Evolutionary conservation across 2,888 invertebrate genomes (phyloP), one percentile per base, ranked within the genome.

Genomic region (Drosophila quinaria): DNA sequence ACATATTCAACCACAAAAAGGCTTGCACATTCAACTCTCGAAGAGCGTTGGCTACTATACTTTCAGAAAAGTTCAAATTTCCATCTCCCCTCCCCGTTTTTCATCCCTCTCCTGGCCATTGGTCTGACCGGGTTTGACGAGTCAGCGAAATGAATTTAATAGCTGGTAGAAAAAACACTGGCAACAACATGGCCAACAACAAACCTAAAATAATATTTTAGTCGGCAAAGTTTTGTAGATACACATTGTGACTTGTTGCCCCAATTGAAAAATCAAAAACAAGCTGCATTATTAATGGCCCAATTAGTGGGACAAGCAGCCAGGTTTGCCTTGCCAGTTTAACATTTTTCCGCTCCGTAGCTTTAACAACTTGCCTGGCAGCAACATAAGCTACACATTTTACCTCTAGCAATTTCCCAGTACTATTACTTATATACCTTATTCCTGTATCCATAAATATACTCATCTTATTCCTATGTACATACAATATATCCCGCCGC

Each of bases 201-300:
- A 25, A 47, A 35, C 59, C 62, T 39, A 52, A 74, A 74, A 74
- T 56, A 78, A 74, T 74, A 78, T 70, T 69, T 47, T 41, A 50
- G 65, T 74, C 63, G 46, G 22, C 44, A 39, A 70, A 63, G 39
- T 37, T 62, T 58, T 64, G 29, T 35, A 49, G 44, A 31, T 61
- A 74, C 52, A 61, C 35, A 37, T 22, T 63, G 55, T 78, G 79
- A 81, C 87, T 87, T 84, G 73, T 81, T 81, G 82, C 62, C 85
- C 35, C 33, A 11, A 22, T 44, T 44, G 44, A 51, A 77, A 71
- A 63, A 67, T 63, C 67, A 63, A 47, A 58, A 78, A 55, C 69
- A 58, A 55, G 58, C 59, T 55, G 63, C 61, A 80, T 87, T 80
- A 74, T 85, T 74, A 87, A 87, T 78, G 82, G 70, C 66, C 78